Conservation (phyloP, 2,888 invertebrate genomes). For the Euplagia quadripunctaria region DNA sequence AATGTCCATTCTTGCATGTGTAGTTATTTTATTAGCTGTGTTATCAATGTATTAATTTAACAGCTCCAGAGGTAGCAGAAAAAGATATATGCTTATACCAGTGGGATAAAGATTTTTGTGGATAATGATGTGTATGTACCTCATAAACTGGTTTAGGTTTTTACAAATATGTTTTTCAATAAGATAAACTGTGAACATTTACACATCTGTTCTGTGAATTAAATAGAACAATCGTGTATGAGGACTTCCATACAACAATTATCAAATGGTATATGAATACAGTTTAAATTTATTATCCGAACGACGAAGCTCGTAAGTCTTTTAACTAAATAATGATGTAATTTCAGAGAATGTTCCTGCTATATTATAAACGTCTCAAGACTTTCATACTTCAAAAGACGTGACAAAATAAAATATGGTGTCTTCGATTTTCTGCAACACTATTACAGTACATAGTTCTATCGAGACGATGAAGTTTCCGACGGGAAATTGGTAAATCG, state of each 20-base stretch:
- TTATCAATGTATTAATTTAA: no score
- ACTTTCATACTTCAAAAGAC: conserved; percentile 11
- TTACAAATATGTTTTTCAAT: no score
- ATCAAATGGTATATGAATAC: background rate
- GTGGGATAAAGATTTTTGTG: no score
- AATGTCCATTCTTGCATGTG: no score
- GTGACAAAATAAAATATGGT: conserved; percentile 33
- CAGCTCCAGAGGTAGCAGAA: no score
- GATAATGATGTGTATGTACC: no score
- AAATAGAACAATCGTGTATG: background rate
- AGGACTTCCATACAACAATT: background rate
- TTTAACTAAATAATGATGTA: background rate
- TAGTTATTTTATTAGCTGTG: no score
- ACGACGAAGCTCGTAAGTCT: background rate
- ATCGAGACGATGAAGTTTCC: conserved; percentile 43
- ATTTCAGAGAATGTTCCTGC: background rate
- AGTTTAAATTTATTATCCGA: background rate
- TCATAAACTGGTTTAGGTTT: no score
- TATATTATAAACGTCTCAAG: conserved; percentile 6
- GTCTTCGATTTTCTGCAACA: conserved; percentile 33
- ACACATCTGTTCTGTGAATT: no score
- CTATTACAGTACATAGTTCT: conserved; percentile 48
- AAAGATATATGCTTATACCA: no score
- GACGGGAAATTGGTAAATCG: conserved; percentile 54
- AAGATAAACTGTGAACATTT: no score